Evolutionary conservation across 2,888 invertebrate genomes (phyloP), one percentile per base, ranked within the genome.

Genomic region (Strigamia transsilvanica): DNA sequence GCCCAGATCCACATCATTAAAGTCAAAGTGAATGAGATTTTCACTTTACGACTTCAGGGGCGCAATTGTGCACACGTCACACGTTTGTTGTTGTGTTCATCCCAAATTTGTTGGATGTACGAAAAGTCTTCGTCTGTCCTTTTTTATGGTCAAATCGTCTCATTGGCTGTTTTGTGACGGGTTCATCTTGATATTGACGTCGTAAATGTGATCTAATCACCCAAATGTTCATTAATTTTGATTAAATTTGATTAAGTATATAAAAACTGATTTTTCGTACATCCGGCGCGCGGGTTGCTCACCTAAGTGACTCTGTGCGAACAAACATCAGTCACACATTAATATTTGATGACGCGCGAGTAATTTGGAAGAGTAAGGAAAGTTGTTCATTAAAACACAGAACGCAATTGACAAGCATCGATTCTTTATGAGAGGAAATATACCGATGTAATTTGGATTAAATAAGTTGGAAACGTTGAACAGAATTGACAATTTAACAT

Each of bases 1-100:
- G 56, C 56, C 56, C 56, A 56, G 56, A 56, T 56, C 56, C 56
- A 56, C 56, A 56, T 56, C 56, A 56, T 56, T 56, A 56, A 56
- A 56, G 56, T 56, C 56, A 56, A 56, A 56, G 56, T 56, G 56
- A 56, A 56, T 56, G 56, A 56, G 56, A 56, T 56, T 56, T 56
- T 56, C 56, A 56, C 56, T 56, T 56, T 56, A 56, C n/a, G 56
- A 56, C 56, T 56, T 56, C 21, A 56, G 56, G 56, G 56, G 56
- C 56, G 18, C 56, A 56, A 56, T 56, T 56, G 56, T 56, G 56
- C 56, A 56, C 56, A 56, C 56, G 56, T 56, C 56, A 56, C 56
- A 56, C 56, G 56, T 56, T 56, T 56, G 56, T 56, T 56, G 56
- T 56, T 56, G 56, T 18, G 56, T 56, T 56, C 56, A 56, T 56